phyloP scores from a whole-genome alignment of 2,888 invertebrate species.

The Diarsia dahlii region DNA sequence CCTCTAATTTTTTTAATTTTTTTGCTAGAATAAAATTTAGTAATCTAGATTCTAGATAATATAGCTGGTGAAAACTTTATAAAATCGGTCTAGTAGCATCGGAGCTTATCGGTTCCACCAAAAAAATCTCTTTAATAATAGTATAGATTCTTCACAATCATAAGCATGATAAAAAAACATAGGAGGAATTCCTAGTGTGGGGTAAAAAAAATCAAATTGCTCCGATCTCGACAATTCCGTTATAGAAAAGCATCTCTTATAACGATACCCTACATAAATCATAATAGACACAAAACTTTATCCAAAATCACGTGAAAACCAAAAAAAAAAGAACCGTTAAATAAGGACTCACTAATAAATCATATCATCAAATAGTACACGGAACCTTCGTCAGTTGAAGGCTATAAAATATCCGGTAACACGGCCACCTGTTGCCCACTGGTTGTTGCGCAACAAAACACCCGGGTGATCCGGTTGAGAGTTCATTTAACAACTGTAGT shows the following conservation, averaged over 20 bases:
- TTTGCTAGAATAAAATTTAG: too few relatives aligned
- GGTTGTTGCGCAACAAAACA: slow-evolving; percentile 76
- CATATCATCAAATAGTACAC: slow-evolving; percentile 30
- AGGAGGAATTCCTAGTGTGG: not conserved
- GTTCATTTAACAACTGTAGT: slow-evolving; percentile 63
- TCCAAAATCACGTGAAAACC: not conserved
- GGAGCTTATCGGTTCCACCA: too few relatives aligned
- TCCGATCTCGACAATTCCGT: not conserved
- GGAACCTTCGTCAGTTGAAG: slow-evolving; percentile 48
- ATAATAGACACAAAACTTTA: not conserved
- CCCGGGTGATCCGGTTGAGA: slow-evolving; percentile 71
- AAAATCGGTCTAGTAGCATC: too few relatives aligned
- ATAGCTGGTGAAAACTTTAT: too few relatives aligned
- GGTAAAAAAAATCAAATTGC: not conserved
- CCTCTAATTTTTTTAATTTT: too few relatives aligned
- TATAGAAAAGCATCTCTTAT: not conserved
- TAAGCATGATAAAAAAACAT: too few relatives aligned
- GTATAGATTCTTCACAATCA: too few relatives aligned
- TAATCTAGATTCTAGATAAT: too few relatives aligned
- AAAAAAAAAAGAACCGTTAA: not conserved
- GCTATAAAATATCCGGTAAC: slow-evolving; percentile 81
- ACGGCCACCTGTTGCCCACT: slow-evolving; percentile 82
- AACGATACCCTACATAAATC: not conserved
- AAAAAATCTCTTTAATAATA: too few relatives aligned
- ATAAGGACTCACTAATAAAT: slow-evolving; percentile 21